Percentiles rank a stretch among this genome's conserved stretches.
Conservation (phyloP, 2,113 vertebrate species). For the Pycnonotus jocosus region DNA sequence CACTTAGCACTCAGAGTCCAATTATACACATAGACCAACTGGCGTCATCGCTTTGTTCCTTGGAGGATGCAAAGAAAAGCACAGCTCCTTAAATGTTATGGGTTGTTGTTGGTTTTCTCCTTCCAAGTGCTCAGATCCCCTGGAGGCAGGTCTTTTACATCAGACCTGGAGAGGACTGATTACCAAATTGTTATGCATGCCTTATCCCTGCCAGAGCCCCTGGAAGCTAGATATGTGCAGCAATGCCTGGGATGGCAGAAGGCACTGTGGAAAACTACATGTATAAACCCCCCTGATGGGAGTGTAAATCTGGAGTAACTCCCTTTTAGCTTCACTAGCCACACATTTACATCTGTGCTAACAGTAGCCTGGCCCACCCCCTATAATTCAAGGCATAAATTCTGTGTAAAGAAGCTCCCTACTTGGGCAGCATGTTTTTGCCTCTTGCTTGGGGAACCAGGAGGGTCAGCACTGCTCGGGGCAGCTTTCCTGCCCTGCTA, state of each 20-base stretch:
- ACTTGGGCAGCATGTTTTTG: not conserved
- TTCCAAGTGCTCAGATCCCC: not conserved
- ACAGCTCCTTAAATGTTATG: not conserved
- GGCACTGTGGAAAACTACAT: not conserved
- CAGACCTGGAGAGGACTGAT: not conserved
- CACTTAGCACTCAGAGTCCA: not conserved
- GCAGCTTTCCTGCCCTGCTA: slow-evolving; percentile 3
- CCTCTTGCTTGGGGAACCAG: not conserved
- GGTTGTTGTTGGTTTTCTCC: not conserved
- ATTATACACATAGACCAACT: not conserved
- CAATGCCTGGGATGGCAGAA: not conserved
- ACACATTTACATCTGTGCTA: slow-evolving; percentile 17
- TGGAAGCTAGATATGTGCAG: not conserved
- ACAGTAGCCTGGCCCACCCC: not conserved
- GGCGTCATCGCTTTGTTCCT: not conserved
- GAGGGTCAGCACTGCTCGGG: not conserved
- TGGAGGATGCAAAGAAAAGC: not conserved
- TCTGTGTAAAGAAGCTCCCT: not conserved
- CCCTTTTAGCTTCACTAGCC: slow-evolving; percentile 22
- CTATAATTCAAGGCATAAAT: not conserved
- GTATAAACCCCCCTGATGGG: not conserved
- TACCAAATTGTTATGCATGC: not conserved
- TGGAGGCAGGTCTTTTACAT: not conserved
- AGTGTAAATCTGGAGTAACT: slow-evolving; percentile 24
- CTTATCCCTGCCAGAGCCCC: not conserved